Evolutionary conservation across 1,140 invertebrate genomes (phyloP), one percentile per base, ranked within the genome.

Genomic region (Charaxes varanes): DNA sequence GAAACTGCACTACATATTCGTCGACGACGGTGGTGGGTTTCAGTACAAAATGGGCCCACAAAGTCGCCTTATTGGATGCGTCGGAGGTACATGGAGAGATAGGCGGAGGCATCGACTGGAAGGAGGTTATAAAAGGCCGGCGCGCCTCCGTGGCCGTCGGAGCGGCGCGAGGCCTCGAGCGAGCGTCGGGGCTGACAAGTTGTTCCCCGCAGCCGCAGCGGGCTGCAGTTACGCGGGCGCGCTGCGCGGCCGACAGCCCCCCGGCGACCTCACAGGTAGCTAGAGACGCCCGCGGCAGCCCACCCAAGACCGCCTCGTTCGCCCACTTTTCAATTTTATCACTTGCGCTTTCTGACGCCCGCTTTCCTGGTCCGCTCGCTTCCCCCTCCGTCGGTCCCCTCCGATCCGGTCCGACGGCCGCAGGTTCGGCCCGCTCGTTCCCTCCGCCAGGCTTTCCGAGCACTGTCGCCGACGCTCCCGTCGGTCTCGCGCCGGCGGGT

Each of bases 161-260:
- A 27, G 37, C 35, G 16, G 26, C 22, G 6, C 36, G 45, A n/a
- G n/a, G n/a, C n/a, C n/a, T n/a, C n/a, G n/a, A n/a, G n/a, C n/a
- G n/a, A n/a, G n/a, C n/a, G n/a, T n/a, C n/a, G n/a, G n/a, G n/a
- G n/a, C 44, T 53, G 93, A 95, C 72, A 94, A 94, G 17, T 95
- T 94, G 63, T 94, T 94, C 63, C 90, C 90, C 46, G 46, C 83
- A 94, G 56, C 67, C 61, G 63, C 67, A 67, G 41, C 57, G 40
- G 62, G 65, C 66, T 89, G 89, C 90, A 91, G 89, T 86, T 92
- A 92, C 88, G 90, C 91, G 76, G 90, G 90, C 84, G 89, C 90
- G 78, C 88, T 92, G 83, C 89, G 90, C 85, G 91, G 90, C 76
- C 87, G 87, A 58, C 87, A 87, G 78, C 86, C 88, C n/a, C n/a